Evolutionary conservation across 2,797 vertebrate genomes (phyloP).

Genomic region (Rhincodon typus): DNA sequence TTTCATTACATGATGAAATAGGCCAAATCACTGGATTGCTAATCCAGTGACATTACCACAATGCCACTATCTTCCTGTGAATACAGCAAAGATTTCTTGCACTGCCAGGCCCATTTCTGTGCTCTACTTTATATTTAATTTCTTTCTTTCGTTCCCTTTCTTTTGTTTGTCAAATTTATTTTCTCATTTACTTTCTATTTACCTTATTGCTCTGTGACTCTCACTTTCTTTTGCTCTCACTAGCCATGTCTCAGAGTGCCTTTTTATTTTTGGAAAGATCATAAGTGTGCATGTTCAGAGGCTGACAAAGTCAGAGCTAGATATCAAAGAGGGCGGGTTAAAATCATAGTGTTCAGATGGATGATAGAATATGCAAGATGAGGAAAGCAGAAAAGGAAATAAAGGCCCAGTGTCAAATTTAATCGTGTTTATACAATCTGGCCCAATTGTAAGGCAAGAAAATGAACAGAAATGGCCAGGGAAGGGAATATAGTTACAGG

Average conservation of each 20-base stretch:
- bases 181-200: not conserved
- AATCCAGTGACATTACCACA: too few species aligned
- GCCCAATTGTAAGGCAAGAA: not conserved
- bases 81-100: too few species aligned
- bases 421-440: not conserved
- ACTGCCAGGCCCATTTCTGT: not conserved
- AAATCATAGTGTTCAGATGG: not conserved
- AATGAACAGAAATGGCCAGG: not conserved
- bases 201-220: not conserved
- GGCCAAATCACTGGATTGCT: too few species aligned
- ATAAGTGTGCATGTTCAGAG: not conserved
- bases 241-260: not conserved
- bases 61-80: too few species aligned
- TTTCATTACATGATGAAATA: too few species aligned
- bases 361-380: not conserved
- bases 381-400: not conserved
- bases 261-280: not conserved
- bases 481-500: not conserved
- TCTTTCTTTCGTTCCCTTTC: not conserved
- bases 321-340: not conserved
- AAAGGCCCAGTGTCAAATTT: not conserved
- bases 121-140: not conserved
- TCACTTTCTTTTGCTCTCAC: not conserved
- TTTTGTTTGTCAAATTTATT: not conserved
- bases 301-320: not conserved